Base-by-base conservation (phyloP, 2,888 invertebrate species). In the Cactoblastis cactorum region DNA sequence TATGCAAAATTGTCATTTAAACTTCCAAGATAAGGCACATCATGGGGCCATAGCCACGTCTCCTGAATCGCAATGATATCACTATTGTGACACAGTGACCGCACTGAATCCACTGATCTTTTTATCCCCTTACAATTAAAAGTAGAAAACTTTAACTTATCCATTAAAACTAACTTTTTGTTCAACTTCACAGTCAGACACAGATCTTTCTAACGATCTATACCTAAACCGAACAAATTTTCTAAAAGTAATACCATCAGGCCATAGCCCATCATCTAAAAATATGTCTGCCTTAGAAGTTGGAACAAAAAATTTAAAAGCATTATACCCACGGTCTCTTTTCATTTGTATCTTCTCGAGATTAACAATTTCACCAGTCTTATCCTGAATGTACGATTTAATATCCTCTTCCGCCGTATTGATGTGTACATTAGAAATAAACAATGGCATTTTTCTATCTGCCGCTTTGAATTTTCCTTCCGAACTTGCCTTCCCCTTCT, bases 181-280 rank as follows among this genome's bases (percentile, higher is more conserved):
- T 22, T 22, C 22, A 4, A 22, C 22, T 22, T 22, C 22, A 5
- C 3, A 4, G 22, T 22, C 22, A 22, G 5, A 4, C 22, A 22
- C 5, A 22, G 5, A 22, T 22, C 3, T 22, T 22, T 22, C 5
- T 22, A 22, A 4, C 5, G 22, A 4, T 4, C 34, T 2, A 5
- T 34, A 34, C 34, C 5, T 34, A 12, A 12, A 47, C 9, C 46
- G 41, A 15, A 56, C 33, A 46, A 54, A 57, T 3, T 51, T 51
- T 12, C 55, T 24, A 28, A 45, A 56, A 3, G 24, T 12, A 8
- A 57, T 38, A 3, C 59, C 57, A 3, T 55, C 51, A 1, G 57
- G 59, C 59, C 59, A 59, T 6, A 59, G 34, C 1, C 46, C 24
- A 34, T 53, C 48, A 8, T 53, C 11, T 11, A 59, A 22, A 49